Conservation (phyloP, 1,140 invertebrate species). For the Diuraphis noxia region DNA sequence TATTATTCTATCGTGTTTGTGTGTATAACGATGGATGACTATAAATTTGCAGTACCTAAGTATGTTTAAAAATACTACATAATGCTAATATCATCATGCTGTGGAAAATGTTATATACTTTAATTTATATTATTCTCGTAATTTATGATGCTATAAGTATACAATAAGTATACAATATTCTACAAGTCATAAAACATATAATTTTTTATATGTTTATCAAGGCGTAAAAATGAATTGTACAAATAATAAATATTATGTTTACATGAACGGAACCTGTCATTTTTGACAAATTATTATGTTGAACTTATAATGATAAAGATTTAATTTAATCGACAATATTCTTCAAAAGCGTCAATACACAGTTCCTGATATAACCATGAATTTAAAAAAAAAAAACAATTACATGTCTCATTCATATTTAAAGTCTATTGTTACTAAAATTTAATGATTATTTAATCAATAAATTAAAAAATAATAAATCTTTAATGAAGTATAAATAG, state of each 20-base stretch:
- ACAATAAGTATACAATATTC: too few relatives aligned
- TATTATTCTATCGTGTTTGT: too few relatives aligned
- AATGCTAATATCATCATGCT: too few relatives aligned
- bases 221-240: not conserved
- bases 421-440: not conserved
- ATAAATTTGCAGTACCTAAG: too few relatives aligned
- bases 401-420: not conserved
- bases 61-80: too few relatives aligned
- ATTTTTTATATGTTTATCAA: not conserved
- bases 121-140: too few relatives aligned
- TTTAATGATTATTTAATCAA: not conserved
- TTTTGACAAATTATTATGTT: not conserved
- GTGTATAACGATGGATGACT: too few relatives aligned
- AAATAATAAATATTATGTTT: not conserved
- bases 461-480: not conserved
- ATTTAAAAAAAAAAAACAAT: not conserved
- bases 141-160: too few relatives aligned
- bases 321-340: not conserved
- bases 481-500: not conserved
- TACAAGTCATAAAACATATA: not conserved
- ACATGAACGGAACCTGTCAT: not conserved
- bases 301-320: not conserved
- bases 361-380: not conserved
- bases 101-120: too few relatives aligned
- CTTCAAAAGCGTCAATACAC: not conserved